Evolutionary conservation across 1,140 invertebrate species (phyloP).

Genomic region (Drosophila pectinifera): DNA sequence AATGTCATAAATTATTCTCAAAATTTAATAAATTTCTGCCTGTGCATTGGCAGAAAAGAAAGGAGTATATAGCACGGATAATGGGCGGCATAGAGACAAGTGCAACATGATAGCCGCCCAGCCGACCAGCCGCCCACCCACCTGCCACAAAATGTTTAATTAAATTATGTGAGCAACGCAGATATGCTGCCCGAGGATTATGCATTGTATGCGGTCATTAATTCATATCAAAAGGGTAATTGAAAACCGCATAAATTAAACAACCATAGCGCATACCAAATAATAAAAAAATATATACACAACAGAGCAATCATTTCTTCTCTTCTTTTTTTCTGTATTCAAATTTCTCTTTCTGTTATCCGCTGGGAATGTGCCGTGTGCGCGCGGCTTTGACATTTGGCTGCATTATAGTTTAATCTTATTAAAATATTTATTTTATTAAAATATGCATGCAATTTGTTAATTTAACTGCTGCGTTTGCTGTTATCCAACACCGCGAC

Average conservation of each 20-base stretch:
- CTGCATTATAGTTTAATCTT: slow-evolving; percentile 84
- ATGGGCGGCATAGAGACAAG: slow-evolving; percentile 26
- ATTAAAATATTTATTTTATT: slow-evolving; percentile 84
- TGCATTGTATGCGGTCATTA: slow-evolving; percentile 69
- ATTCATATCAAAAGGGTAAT: slow-evolving; percentile 83
- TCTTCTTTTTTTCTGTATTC: slow-evolving; percentile 23
- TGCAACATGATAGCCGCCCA: slow-evolving; percentile 36
- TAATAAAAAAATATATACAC: slow-evolving; percentile 18
- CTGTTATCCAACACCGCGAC: slow-evolving; percentile 28
- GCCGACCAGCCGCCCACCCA: slow-evolving; percentile 4
- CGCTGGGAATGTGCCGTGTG: slow-evolving; percentile 47
- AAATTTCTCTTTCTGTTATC: slow-evolving; percentile 53
- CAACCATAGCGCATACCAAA: slow-evolving; percentile 29
- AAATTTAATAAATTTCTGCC: not conserved
- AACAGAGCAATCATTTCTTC: slow-evolving; percentile 32
- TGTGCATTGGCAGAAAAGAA: slow-evolving; percentile 26
- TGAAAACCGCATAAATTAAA: slow-evolving; percentile 83
- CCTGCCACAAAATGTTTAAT: slow-evolving; percentile 56
- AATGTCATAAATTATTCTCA: not conserved
- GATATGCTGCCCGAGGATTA: slow-evolving; percentile 46
- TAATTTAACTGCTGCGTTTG: slow-evolving; percentile 80
- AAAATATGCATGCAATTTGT: slow-evolving; percentile 84
- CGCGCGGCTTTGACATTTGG: slow-evolving; percentile 74
- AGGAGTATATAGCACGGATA: not conserved
- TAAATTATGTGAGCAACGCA: slow-evolving; percentile 60